Percentiles rank a stretch among this genome's conserved stretches.
These are phyloP conservation scores for Papilio machaon DNA, from an alignment of 1,140 invertebrate genomes.

Conservation along the genomic window DNA sequence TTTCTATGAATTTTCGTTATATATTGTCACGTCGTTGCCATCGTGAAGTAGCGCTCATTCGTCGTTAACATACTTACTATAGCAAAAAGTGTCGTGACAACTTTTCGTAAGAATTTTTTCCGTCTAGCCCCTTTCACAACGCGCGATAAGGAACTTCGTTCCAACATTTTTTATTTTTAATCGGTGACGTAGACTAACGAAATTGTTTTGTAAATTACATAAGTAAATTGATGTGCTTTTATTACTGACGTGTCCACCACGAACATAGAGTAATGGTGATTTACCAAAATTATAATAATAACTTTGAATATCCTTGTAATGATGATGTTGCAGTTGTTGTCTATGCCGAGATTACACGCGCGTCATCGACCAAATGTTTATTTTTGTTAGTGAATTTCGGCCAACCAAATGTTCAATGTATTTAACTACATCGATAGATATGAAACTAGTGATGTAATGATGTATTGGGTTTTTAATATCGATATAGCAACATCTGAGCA, in stretches of 20 bases:
- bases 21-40: too few relatives aligned
- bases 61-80: too few relatives aligned
- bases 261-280: not conserved
- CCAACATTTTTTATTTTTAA: too few relatives aligned
- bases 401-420: slow-evolving; percentile 7
- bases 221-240: too few relatives aligned
- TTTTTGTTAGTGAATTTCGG: slow-evolving; percentile 12
- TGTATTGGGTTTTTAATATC: not conserved
- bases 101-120: too few relatives aligned
- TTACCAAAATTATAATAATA: not conserved
- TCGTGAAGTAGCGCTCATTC: too few relatives aligned
- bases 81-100: too few relatives aligned
- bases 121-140: too few relatives aligned
- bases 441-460: not conserved
- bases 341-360: not conserved
- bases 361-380: slow-evolving; percentile 11
- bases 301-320: not conserved
- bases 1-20: too few relatives aligned
- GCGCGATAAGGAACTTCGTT: too few relatives aligned
- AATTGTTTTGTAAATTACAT: too few relatives aligned
- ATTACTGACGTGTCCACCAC: not conserved
- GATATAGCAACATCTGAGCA: not conserved
- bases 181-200: too few relatives aligned
- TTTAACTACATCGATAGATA: slow-evolving; percentile 7
- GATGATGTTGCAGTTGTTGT: slow-evolving; percentile 13